Evolutionary conservation across 2,113 vertebrate genomes (phyloP), one percentile per base, ranked within the genome.

Genomic region (Brachypodius melanocephalos): DNA sequence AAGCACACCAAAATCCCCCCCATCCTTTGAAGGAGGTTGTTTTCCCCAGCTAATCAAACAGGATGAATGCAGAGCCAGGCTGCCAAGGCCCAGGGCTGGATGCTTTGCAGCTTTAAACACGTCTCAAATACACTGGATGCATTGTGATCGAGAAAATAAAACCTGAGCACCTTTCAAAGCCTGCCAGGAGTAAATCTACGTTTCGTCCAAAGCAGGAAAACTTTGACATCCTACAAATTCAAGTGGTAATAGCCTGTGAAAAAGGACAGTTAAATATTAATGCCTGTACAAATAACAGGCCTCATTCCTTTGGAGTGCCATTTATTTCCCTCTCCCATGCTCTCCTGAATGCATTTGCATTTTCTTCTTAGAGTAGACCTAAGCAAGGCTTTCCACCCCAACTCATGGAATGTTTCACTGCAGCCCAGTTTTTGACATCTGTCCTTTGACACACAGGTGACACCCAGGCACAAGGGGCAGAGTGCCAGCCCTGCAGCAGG

Each of bases 231-330:
- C 63, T 63, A 85, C 74, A 92, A 92, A 96, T 94, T 93, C 69
- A 66, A 83, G 68, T 12, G 31, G 91, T 94, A 96, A 97, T 73
- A 90, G 91, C 88, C 96, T 93, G 95, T 96, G 96, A 85, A 90
- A 94, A 66, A 74, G 85, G 75, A 88, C 71, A 92, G 82, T 95
- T 96, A 93, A 97, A 96, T 97, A 97, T 96, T 97, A 96, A 97
- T 95, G 92, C 65, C 89, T 55, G 29, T 51, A 89, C 93, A 95
- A 95, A 96, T 87, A 93, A 91, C 92, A 85, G 79, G 46, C 55
- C 76, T 87, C 62, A 80, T 71, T 65, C 77, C 76, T 95, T 90
- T 78, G 66, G 81, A 85, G 45, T 36, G 71, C 86, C 86, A 84
- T 74, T 92, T 84, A 66, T 79, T 89, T 93, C 73, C 77, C 52